Percentiles rank a stretch among this genome's conserved stretches.
These are phyloP conservation scores for Percina caprodes DNA, from an alignment of 2,113 vertebrate genomes.

Conservation along the genomic window DNA sequence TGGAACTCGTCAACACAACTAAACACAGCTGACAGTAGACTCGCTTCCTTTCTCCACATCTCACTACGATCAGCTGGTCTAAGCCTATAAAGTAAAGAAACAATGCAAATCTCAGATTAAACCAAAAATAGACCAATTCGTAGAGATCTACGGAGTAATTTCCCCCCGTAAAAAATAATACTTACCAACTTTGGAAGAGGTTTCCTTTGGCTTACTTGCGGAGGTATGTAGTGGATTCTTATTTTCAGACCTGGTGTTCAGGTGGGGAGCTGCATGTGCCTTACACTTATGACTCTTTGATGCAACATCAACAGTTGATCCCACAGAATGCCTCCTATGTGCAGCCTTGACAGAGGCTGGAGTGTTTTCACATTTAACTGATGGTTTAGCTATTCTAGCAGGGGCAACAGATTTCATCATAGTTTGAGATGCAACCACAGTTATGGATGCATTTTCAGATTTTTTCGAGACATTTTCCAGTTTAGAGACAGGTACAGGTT, in stretches of 20 bases:
- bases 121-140: neutral
- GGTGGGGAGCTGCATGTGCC: neutral
- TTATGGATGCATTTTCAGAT: neutral
- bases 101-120: neutral
- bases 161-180: neutral
- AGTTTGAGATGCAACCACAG: neutral
- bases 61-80: constrained; percentile 42
- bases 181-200: constrained; percentile 53
- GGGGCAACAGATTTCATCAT: neutral
- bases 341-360: neutral
- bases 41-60: constrained; percentile 37
- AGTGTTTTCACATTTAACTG: neutral
- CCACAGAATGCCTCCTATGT: neutral
- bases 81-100: constrained; percentile 43
- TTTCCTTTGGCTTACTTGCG: neutral
- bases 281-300: neutral
- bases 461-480: neutral
- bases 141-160: neutral
- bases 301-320: neutral
- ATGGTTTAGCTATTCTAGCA: neutral
- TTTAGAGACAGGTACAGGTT: neutral
- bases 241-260: neutral
- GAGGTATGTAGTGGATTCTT: neutral
- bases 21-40: constrained; percentile 70
- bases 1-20: constrained; percentile 23